phyloP scores from a whole-genome alignment of 2,113 vertebrate species.

The Ia io region DNA sequence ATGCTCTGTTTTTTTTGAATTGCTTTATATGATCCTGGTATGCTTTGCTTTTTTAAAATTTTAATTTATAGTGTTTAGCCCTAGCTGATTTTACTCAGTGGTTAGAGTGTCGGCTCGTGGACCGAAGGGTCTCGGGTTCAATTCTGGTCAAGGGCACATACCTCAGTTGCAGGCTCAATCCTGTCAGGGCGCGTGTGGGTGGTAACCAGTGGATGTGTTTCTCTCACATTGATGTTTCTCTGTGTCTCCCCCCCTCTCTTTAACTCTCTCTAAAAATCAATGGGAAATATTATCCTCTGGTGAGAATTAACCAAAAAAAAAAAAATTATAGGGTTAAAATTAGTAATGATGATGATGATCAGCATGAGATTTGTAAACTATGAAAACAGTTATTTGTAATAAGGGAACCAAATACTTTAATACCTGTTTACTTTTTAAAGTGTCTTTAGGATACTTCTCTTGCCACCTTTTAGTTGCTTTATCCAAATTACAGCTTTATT shows the following conservation, averaged over 20 bases:
- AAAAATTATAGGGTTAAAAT: not conserved
- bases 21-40: not conserved
- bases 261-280: too few species aligned
- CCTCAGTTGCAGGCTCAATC: too few species aligned
- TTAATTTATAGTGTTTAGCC: not conserved
- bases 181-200: too few species aligned
- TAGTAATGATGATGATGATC: not conserved
- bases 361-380: not conserved
- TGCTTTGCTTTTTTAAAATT: not conserved
- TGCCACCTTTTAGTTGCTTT: not conserved
- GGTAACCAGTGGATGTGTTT: too few species aligned
- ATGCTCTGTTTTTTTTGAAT: not conserved
- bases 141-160: too few species aligned
- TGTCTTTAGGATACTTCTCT: not conserved
- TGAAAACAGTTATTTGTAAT: not conserved
- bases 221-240: too few species aligned
- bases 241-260: too few species aligned
- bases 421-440: not conserved
- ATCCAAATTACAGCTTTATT: not conserved
- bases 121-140: too few species aligned
- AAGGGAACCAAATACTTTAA: constrained; percentile 22
- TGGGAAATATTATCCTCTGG: too few species aligned
- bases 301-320: too few species aligned
- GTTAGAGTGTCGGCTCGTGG: too few species aligned
- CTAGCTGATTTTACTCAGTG: too few species aligned